Percentiles rank a stretch among this genome's conserved stretches.
These are phyloP conservation scores for Cynoglossus semilaevis DNA, from an alignment of 2,113 vertebrate genomes.

Conservation along the genomic window DNA sequence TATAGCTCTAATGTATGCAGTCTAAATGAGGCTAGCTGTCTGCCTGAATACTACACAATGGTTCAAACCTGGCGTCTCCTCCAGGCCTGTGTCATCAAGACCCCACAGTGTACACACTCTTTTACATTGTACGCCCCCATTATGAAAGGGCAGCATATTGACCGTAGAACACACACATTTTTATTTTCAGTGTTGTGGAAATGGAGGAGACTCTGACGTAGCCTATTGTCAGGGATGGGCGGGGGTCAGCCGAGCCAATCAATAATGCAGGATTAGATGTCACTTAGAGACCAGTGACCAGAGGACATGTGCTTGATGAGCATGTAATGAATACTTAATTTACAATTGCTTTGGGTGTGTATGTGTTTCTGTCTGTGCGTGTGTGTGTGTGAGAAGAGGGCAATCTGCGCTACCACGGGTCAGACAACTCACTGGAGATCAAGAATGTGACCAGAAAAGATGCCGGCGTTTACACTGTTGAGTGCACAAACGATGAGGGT, in stretches of 20 bases:
- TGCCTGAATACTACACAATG: slow-evolving; percentile 68
- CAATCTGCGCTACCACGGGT: slow-evolving; percentile 57
- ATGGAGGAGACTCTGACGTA: slow-evolving; percentile 40
- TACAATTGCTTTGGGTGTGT: slow-evolving; percentile 38
- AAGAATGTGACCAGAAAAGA: slow-evolving; percentile 74
- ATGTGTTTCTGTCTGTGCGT: background rate
- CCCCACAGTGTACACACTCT: slow-evolving; percentile 39
- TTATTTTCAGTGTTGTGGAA: slow-evolving; percentile 32
- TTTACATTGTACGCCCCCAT: slow-evolving; percentile 20
- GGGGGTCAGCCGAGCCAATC: slow-evolving; percentile 63
- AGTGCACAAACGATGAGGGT: slow-evolving; percentile 74
- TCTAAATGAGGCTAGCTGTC: slow-evolving; percentile 77
- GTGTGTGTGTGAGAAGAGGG: slow-evolving; percentile 46
- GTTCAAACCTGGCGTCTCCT: slow-evolving; percentile 62
- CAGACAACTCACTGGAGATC: slow-evolving; percentile 67
- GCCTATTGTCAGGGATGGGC: slow-evolving; percentile 56
- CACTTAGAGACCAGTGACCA: slow-evolving; percentile 66
- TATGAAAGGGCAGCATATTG: slow-evolving; percentile 31
- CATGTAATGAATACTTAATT: slow-evolving; percentile 69
- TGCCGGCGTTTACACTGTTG: slow-evolving; percentile 66
- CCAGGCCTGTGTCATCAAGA: slow-evolving; percentile 55
- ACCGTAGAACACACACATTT: slow-evolving; percentile 29
- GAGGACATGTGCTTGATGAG: slow-evolving; percentile 66
- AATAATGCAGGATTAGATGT: slow-evolving; percentile 75
- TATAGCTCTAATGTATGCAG: slow-evolving; percentile 76